Conservation (phyloP, 2,113 vertebrate genomes). For the Paramisgurnus dabryanus region DNA sequence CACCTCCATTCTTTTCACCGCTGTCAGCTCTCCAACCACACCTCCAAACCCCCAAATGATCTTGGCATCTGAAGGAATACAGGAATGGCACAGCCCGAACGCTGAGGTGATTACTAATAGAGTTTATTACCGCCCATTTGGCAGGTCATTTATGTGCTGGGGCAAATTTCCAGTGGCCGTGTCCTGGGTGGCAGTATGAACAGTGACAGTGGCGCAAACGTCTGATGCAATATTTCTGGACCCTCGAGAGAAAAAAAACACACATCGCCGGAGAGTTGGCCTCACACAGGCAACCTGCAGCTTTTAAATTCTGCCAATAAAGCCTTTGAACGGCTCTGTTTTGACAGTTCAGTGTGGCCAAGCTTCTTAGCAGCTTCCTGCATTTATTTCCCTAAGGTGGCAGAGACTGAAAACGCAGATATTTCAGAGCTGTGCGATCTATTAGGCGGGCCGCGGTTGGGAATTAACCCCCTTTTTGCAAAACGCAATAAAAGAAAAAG, state of each 20-base stretch:
- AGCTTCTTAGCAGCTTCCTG: slow-evolving; percentile 24
- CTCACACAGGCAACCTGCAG: slow-evolving; percentile 12
- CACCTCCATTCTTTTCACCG: slow-evolving; percentile 32
- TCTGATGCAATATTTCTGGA: slow-evolving; percentile 25
- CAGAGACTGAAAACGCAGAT: slow-evolving; percentile 13
- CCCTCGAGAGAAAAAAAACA: background rate
- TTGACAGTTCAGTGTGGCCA: slow-evolving; percentile 34
- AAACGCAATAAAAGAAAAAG: slow-evolving; percentile 30
- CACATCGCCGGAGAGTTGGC: slow-evolving; percentile 1
- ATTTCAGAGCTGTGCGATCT: slow-evolving; percentile 11
- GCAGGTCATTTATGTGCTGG: slow-evolving; percentile 29
- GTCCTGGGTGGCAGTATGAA: background rate
- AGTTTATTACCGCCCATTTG: slow-evolving; percentile 35
- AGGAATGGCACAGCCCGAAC: background rate
- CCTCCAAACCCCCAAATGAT: slow-evolving; percentile 31
- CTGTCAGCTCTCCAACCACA: slow-evolving; percentile 22
- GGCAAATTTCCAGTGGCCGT: slow-evolving; percentile 10
- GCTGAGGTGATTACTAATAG: slow-evolving; percentile 39
- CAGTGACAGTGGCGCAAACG: background rate
- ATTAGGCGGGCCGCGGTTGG: slow-evolving; percentile 15
- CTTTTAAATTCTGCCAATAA: slow-evolving; percentile 30
- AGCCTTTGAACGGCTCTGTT: slow-evolving; percentile 36
- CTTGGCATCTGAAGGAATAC: slow-evolving; percentile 17
- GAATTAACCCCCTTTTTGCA: slow-evolving; percentile 43
- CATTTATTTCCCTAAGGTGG: slow-evolving; percentile 14